These are phyloP conservation scores for Dolichotis patagonum DNA, from an alignment of 2,113 vertebrate species.

Conservation along the genomic window DNA sequence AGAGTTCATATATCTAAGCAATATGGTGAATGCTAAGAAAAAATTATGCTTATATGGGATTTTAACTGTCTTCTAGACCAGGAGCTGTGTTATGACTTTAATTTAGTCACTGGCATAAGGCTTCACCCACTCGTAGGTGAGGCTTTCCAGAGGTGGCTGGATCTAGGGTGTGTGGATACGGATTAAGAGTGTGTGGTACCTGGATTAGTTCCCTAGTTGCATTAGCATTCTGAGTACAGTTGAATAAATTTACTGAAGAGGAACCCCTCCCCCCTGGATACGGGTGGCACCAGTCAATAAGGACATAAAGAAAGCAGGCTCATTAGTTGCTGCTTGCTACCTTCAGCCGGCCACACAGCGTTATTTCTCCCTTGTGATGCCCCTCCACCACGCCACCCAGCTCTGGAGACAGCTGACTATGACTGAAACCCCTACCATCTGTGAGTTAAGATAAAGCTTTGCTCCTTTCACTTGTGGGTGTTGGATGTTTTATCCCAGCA, in stretches of 20 bases:
- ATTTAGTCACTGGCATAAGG: no score
- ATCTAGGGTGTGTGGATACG: background rate
- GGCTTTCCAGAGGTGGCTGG: background rate
- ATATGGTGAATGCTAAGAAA: background rate
- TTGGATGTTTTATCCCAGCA: background rate
- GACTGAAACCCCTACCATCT: background rate
- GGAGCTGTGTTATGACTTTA: background rate
- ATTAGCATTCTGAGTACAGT: background rate
- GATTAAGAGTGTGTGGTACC: background rate
- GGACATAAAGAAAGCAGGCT: background rate
- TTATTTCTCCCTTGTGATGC: background rate
- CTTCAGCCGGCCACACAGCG: background rate
- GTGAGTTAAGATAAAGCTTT: background rate
- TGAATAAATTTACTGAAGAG: background rate
- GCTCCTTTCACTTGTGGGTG: background rate
- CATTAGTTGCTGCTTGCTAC: background rate
- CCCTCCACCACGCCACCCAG: background rate
- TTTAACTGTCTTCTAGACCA: background rate
- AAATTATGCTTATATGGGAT: background rate
- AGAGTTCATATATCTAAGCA: background rate
- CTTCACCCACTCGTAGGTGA: background rate
- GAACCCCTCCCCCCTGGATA: background rate
- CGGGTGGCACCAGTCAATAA: background rate
- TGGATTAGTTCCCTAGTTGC: background rate
- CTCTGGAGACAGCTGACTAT: background rate